A percentile compares a stretch with the other conserved stretches of the same genome.
Conservation (phyloP, 2,888 invertebrate species). For the Crocallis elinguaria region DNA sequence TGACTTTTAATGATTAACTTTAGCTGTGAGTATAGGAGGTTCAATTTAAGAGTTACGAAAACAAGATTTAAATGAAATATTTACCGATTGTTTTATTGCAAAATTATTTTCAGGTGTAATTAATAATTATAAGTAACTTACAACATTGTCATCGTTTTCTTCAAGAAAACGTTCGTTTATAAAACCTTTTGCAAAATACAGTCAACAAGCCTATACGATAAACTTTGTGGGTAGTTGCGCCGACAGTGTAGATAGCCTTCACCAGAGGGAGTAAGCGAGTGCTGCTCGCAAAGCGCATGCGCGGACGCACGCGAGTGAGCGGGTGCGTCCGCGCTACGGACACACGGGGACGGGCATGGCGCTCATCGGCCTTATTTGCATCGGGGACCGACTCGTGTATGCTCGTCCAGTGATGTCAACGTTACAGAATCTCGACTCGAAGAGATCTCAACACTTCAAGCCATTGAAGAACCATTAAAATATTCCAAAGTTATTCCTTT, state of each 20-base stretch:
- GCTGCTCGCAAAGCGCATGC: conserved; percentile 79
- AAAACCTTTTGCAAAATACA: background rate
- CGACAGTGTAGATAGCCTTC: conserved; percentile 67
- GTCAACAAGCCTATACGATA: background rate
- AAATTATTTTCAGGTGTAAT: too few relatives aligned
- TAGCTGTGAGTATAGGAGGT: too few relatives aligned
- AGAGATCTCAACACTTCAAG: background rate
- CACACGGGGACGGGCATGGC: conserved; percentile 66
- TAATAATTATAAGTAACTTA: too few relatives aligned
- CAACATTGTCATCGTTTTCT: too few relatives aligned
- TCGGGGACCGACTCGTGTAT: conserved; percentile 62
- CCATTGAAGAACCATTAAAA: background rate
- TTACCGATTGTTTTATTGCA: background rate
- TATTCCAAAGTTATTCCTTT: background rate
- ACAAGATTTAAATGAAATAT: background rate
- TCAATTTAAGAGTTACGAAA: too few relatives aligned
- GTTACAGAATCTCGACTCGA: background rate
- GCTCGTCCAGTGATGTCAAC: conserved; percentile 1
- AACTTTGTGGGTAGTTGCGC: conserved; percentile 47
- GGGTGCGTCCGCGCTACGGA: conserved; percentile 61
- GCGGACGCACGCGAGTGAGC: conserved; percentile 60
- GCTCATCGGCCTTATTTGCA: conserved; percentile 59
- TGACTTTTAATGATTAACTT: too few relatives aligned
- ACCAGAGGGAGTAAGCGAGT: conserved; percentile 77
- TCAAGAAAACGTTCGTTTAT: too few relatives aligned